Evolutionary conservation across 2,113 vertebrate genomes (phyloP).

Genomic region (Tupaia chinensis): DNA sequence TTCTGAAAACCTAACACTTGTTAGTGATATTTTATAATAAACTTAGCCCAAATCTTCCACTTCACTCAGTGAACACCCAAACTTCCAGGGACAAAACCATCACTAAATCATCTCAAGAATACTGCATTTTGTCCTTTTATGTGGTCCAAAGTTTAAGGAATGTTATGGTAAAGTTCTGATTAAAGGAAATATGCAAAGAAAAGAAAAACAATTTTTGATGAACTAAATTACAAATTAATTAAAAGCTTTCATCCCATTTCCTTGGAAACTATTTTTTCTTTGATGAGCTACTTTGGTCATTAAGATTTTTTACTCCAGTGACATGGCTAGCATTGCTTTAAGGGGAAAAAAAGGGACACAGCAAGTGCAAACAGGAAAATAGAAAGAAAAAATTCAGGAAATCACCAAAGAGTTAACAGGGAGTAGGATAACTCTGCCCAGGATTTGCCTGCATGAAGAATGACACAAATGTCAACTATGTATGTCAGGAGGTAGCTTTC

Average conservation of each 20-base stretch:
- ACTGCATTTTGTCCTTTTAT: neutral
- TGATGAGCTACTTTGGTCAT: neutral
- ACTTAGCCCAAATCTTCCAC: neutral
- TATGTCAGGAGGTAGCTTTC: neutral
- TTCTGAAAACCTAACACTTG: conserved; percentile 25
- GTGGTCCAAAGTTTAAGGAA: neutral
- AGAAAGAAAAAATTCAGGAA: neutral
- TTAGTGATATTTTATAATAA: conserved; percentile 50
- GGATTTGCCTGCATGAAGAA: neutral
- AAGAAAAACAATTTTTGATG: neutral
- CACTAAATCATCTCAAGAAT: neutral
- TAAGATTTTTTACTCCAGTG: neutral
- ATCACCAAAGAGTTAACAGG: neutral
- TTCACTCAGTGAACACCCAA: neutral
- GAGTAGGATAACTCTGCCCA: neutral
- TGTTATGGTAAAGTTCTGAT: neutral
- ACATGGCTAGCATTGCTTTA: neutral
- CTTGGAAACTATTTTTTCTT: conserved; percentile 1
- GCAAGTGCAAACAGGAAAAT: neutral
- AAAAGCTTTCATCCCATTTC: conserved; percentile 2
- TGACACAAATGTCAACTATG: neutral
- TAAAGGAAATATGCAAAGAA: neutral
- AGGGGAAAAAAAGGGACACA: neutral
- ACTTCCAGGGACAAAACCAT: neutral
- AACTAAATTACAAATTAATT: conserved; percentile 36